Percentiles rank a stretch among this genome's conserved stretches.
phyloP scores from a whole-genome alignment of 2,888 invertebrate genomes.

The Drosophila robusta region DNA sequence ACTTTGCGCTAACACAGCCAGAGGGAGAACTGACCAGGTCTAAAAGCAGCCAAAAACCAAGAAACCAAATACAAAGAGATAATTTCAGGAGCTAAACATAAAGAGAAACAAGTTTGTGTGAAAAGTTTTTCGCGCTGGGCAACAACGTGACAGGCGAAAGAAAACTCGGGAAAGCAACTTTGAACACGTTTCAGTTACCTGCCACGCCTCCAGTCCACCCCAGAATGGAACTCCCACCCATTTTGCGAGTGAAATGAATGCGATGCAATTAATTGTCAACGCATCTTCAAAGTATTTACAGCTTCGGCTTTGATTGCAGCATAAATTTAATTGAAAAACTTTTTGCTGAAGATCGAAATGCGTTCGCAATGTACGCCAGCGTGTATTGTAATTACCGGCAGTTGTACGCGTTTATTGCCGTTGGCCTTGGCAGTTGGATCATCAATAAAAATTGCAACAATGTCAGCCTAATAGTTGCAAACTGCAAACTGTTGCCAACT shows the following conservation, averaged over 20 bases:
- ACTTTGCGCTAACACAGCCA: constrained; percentile 3
- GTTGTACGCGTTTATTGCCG: constrained; percentile 22
- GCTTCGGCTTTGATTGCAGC: constrained; percentile 54
- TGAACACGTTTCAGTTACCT: constrained; percentile 60
- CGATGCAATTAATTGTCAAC: constrained; percentile 72
- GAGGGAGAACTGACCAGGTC: constrained; percentile 39
- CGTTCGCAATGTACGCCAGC: neutral
- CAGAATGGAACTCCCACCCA: constrained; percentile 25
- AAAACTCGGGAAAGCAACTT: constrained; percentile 56
- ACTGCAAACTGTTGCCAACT: constrained; percentile 6
- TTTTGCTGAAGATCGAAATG: constrained; percentile 41
- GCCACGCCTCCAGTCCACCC: constrained; percentile 13
- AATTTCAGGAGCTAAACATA: constrained; percentile 51
- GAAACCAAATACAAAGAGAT: constrained; percentile 53
- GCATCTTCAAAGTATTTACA: constrained; percentile 54
- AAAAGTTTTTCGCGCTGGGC: constrained; percentile 48
- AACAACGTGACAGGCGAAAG: constrained; percentile 49
- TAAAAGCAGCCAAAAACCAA: constrained; percentile 15
- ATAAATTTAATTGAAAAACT: constrained; percentile 70
- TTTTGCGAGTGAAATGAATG: constrained; percentile 52
- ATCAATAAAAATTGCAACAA: constrained; percentile 67
- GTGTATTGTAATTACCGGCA: constrained; percentile 48
- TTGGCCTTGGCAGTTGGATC: constrained; percentile 46
- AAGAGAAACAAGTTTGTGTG: constrained; percentile 55
- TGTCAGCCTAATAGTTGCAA: constrained; percentile 53